A percentile compares a stretch with the other conserved stretches of the same genome.
These are phyloP conservation scores for Aphaenogaster floridana DNA, from an alignment of 1,140 invertebrate species.

Conservation along the genomic window DNA sequence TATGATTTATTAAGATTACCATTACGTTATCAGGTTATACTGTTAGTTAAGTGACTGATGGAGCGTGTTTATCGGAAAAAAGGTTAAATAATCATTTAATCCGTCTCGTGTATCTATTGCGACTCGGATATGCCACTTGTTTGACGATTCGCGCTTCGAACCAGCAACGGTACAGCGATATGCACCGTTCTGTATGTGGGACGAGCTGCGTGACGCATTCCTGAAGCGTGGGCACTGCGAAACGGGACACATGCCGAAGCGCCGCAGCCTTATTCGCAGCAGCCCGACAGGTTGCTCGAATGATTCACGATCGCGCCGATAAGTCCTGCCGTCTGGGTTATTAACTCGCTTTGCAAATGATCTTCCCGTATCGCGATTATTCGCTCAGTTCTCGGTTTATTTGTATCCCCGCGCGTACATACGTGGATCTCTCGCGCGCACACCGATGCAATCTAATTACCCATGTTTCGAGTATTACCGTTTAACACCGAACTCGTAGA, in stretches of 20 bases:
- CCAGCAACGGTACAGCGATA: conserved; percentile 64
- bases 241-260: conserved; percentile 61
- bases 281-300: conserved; percentile 56
- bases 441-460: not conserved
- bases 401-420: not conserved
- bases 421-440: no score
- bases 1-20: conserved; percentile 22
- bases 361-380: conserved; percentile 42
- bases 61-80: conserved; percentile 7
- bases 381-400: not conserved
- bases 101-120: conserved; percentile 10
- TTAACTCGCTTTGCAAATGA: conserved; percentile 67
- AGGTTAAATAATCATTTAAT: conserved; percentile 47
- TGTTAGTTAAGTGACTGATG: not conserved
- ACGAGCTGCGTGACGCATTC: conserved; percentile 65
- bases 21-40: not conserved
- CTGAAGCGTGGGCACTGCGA: conserved; percentile 64
- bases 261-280: conserved; percentile 66
- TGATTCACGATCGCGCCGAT: conserved; percentile 75
- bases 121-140: conserved; percentile 37
- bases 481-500: not conserved
- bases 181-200: conserved; percentile 72
- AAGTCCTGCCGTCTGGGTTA: conserved; percentile 69
- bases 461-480: not conserved
- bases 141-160: conserved; percentile 56